Conservation (phyloP, 2,113 vertebrate genomes). For the Pseudois nayaur region DNA sequence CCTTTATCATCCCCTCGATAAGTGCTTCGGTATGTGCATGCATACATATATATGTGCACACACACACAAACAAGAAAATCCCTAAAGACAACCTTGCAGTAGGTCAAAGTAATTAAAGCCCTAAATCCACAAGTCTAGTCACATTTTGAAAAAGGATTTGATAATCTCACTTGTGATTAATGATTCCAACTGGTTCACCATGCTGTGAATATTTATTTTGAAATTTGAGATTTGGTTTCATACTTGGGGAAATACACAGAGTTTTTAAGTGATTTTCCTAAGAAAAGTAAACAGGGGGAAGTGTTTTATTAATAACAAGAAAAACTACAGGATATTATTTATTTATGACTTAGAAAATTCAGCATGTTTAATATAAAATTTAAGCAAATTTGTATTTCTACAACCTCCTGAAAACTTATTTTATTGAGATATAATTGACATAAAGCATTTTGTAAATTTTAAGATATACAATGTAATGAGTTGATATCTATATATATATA, state of each 20-base stretch:
- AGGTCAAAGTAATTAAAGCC: background rate
- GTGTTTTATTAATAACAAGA: constrained; percentile 46
- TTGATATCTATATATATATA: background rate
- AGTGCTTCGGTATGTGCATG: rapidly evolving
- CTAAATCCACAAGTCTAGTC: background rate
- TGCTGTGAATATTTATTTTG: background rate
- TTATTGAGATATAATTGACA: background rate
- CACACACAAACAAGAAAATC: background rate
- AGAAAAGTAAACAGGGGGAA: background rate
- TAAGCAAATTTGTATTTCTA: background rate
- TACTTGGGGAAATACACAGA: background rate
- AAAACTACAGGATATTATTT: background rate
- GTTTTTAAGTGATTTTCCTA: constrained; percentile 37
- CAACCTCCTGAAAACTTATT: background rate
- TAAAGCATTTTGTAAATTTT: background rate
- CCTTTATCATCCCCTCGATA: background rate
- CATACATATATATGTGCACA: background rate
- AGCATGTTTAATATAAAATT: background rate
- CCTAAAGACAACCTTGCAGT: background rate
- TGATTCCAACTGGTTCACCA: background rate
- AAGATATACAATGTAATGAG: background rate
- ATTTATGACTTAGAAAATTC: background rate
- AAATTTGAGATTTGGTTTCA: background rate
- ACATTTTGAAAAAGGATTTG: background rate
- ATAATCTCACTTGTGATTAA: background rate